A percentile compares a stretch with the other conserved stretches of the same genome.
Evolutionary conservation across 2,797 vertebrate species (phyloP).

Genomic region (Anguilla anguilla): DNA sequence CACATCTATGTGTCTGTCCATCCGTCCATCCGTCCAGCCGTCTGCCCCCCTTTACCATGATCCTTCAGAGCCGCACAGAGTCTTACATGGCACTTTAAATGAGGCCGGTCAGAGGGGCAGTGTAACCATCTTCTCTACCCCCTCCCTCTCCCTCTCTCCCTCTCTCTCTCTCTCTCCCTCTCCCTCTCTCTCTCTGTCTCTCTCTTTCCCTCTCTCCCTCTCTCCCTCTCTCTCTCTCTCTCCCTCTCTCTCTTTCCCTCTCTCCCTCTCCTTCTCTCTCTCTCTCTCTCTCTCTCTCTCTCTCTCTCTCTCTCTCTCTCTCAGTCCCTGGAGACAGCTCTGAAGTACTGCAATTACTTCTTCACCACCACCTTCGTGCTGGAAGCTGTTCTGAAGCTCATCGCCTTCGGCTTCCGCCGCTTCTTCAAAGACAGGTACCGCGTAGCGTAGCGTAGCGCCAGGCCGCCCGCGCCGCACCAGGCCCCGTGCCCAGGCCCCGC

Average conservation of each 20-base stretch:
- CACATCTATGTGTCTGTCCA: neutral
- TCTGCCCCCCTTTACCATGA: neutral
- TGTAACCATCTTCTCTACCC: neutral
- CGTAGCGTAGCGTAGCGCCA: too few relatives aligned
- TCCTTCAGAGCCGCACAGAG: neutral
- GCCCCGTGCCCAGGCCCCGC: neutral
- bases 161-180: neutral
- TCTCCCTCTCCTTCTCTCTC: slow-evolving; percentile 32
- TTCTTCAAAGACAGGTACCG: slow-evolving; percentile 95
- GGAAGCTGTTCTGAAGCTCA: slow-evolving; percentile 89
- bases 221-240: neutral
- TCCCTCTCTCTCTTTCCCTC: slow-evolving; percentile 27
- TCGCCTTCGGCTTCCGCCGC: slow-evolving; percentile 89
- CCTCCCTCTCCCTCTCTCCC: slow-evolving; percentile 17
- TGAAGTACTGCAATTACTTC: slow-evolving; percentile 97
- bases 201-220: too few relatives aligned
- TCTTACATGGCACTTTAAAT: neutral
- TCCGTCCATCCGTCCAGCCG: neutral
- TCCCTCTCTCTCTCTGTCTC: too few relatives aligned
- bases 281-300: slow-evolving; percentile 22
- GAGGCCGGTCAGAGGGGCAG: neutral
- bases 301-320: slow-evolving; percentile 27
- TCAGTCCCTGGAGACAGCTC: slow-evolving; percentile 86
- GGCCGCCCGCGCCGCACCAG: too few relatives aligned
- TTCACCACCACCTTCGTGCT: slow-evolving; percentile 95